Evolutionary conservation across 35 echinoderm and acorn worm species (phyloP).

Genomic region (Antedon bifida): DNA sequence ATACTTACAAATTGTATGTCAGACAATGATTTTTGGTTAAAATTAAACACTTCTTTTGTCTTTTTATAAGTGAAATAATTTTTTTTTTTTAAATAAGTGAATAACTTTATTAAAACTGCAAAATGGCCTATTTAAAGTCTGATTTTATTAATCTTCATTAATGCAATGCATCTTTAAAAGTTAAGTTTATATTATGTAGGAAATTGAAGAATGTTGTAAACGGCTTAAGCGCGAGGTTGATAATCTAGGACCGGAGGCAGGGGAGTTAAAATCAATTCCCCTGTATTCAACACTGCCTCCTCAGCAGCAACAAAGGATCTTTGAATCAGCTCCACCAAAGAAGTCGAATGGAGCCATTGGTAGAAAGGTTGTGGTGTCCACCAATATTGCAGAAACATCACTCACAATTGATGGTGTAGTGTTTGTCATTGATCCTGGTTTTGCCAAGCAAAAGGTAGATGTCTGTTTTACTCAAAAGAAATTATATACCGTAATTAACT

Average conservation of each 20-base stretch:
- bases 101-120: too few relatives aligned
- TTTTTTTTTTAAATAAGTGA: too few relatives aligned
- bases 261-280: slow-evolving; percentile 85
- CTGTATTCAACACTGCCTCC: slow-evolving; percentile 93
- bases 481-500: too few relatives aligned
- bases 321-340: slow-evolving; percentile 75
- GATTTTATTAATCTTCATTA: too few relatives aligned
- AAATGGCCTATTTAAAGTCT: too few relatives aligned
- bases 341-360: slow-evolving; percentile 85
- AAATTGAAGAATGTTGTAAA: slow-evolving; percentile 96
- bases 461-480: not conserved
- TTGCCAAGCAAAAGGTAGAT: slow-evolving; percentile 93
- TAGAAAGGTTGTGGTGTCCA: slow-evolving; percentile 85
- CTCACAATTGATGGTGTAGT: slow-evolving; percentile 95
- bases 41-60: too few relatives aligned
- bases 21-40: too few relatives aligned
- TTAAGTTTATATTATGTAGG: slow-evolving; percentile 13
- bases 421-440: slow-evolving; percentile 96
- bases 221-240: slow-evolving; percentile 76
- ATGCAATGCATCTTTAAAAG: too few relatives aligned
- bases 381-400: slow-evolving; percentile 93
- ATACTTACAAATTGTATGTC: too few relatives aligned
- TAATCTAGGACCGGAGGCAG: slow-evolving; percentile 64
- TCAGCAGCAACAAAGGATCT: slow-evolving; percentile 75
- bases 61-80: too few relatives aligned